Percentiles rank a stretch among this genome's conserved stretches.
Conservation (phyloP, 2,797 vertebrate species). For the Acrossocheilus wenchowensis region DNA sequence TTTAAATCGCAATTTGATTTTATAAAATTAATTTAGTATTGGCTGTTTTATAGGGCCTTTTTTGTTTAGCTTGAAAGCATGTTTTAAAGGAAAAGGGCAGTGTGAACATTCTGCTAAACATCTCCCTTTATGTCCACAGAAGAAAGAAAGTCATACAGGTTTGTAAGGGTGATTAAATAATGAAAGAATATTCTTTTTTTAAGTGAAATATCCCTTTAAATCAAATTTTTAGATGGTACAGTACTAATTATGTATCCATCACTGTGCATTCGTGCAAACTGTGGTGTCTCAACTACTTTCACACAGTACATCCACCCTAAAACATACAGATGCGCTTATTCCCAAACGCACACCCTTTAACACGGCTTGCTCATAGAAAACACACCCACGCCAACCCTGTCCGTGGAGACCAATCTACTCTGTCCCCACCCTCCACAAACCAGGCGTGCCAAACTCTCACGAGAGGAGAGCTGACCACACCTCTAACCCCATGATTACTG, state of each 20-base stretch:
- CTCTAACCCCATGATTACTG: conserved; percentile 76
- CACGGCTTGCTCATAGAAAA: conserved; percentile 52
- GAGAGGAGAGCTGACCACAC: conserved; percentile 67
- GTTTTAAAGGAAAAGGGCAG: neutral
- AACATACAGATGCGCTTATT: conserved; percentile 49
- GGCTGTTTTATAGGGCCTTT: neutral
- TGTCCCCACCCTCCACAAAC: conserved; percentile 72
- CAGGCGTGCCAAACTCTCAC: conserved; percentile 66
- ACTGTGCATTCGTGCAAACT: neutral
- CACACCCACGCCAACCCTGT: conserved; percentile 67
- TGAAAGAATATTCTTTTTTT: neutral
- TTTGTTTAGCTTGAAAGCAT: neutral
- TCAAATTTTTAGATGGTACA: neutral
- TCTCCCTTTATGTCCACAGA: neutral
- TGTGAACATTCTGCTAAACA: neutral
- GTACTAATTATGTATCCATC: neutral
- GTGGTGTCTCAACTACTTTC: conserved; percentile 8
- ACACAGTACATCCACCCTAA: conserved; percentile 36
- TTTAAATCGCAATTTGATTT: neutral
- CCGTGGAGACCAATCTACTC: conserved; percentile 68
- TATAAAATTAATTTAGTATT: neutral
- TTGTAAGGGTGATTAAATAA: neutral
- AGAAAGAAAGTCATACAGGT: neutral
- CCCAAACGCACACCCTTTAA: conserved; percentile 51
- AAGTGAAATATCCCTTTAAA: neutral